Conservation (phyloP, 1,140 invertebrate genomes). For the Battus philenor region DNA sequence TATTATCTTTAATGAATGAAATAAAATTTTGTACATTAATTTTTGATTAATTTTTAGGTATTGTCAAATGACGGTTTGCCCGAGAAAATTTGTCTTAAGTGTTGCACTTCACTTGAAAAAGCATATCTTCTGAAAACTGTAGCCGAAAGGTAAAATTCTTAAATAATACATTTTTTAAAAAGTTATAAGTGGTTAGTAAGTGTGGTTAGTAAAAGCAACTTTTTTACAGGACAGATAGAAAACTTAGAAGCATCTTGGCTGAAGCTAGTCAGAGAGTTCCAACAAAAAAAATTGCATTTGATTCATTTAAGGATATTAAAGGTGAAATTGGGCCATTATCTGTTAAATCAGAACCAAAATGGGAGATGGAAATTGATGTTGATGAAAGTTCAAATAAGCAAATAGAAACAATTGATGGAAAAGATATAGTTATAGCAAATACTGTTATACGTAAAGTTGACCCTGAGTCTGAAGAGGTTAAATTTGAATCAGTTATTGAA, state of each 20-base stretch:
- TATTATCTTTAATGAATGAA: too few species aligned
- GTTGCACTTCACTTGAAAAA: constrained; percentile 59
- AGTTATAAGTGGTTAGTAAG: background rate
- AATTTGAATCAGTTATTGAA: background rate
- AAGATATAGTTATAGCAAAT: constrained; percentile 64
- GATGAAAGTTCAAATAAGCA: constrained; percentile 25
- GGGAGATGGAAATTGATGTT: constrained; percentile 64
- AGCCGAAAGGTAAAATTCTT: constrained; percentile 51
- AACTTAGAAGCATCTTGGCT: constrained; percentile 46
- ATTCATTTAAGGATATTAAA: constrained; percentile 65
- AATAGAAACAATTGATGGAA: constrained; percentile 42
- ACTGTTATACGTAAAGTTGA: constrained; percentile 66
- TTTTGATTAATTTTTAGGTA: constrained; percentile 55
- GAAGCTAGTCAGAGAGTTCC: constrained; percentile 37
- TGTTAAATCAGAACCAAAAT: constrained; percentile 59
- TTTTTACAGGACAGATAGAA: constrained; percentile 46
- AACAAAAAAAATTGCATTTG: constrained; percentile 67
- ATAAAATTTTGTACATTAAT: too few species aligned
- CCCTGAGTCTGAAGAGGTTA: constrained; percentile 24
- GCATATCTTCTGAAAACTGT: constrained; percentile 63
- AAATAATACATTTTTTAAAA: background rate
- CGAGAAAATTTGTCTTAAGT: constrained; percentile 64
- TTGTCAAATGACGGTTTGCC: constrained; percentile 61
- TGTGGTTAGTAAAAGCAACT: constrained; percentile 10
- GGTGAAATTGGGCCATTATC: constrained; percentile 61